Base-by-base conservation (phyloP, 2,797 vertebrate genomes). In the Lutjanus argentimaculatus region DNA sequence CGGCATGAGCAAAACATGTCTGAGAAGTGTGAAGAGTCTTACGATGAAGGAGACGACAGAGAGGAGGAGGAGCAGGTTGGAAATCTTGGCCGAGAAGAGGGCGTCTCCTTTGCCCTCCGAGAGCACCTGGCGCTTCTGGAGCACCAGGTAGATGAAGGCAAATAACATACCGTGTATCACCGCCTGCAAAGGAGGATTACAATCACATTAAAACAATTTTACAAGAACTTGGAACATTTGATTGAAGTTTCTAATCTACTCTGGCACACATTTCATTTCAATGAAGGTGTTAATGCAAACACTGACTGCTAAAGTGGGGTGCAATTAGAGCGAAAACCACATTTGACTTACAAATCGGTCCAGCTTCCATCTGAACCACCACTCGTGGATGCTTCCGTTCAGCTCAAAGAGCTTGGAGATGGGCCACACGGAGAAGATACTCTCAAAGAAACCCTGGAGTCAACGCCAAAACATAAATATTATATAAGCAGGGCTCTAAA, bases 361-460 rank as follows among this genome's bases (percentile, higher is more conserved):
- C 89, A 99, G 85, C 91, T 97, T 97, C 98, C 98, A 99, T 73
- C 99, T 93, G 94, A 99, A 99, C 98, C 98, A 99, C 99, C 99
- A 99, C 85, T 99, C 99, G 52, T 98, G 98, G 82, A 99, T 94
- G 83, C 93, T 98, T 55, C 98, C 98, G 59, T 99, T 95, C 72
- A 99, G 93, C 84, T 99, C 97, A 90, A 99, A 99, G 67, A 98
- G 97, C 43, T 95, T 96, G 21, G 98, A 99, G 80, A 99, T 77
- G 19, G 99, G 99, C 99, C 99, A 99, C 65, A 97, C 91, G 6
- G 98, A 98, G 95, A 99, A 99, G 75, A 98, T 85, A 16, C 91
- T 96, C 94, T 99, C 97, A 91, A 99, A 99, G n/a, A 97, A 81
- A 25, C 94, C 96, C 99, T 99, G 90, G 22, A 90, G 77, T 82